Evolutionary conservation across 2,113 vertebrate species (phyloP), one percentile per base, ranked within the genome.

Genomic region (Coptodon rendalli): DNA sequence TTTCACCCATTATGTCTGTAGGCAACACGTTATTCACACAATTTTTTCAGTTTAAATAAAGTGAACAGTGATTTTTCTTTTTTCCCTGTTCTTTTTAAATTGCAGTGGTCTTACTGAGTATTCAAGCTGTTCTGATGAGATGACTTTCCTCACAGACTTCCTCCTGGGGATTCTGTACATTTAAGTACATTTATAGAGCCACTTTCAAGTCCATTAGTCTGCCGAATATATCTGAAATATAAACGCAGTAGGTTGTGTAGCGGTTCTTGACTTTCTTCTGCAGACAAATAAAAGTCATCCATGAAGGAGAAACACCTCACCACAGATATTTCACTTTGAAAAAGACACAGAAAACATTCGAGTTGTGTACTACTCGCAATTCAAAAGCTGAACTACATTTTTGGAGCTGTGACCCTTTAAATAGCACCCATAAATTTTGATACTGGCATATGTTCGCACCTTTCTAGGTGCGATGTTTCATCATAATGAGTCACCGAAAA

Each of bases 401-500:
- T 85, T 29, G 56, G 78, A 66, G 12, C 40, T 29, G 11, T 59
- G 56, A 5, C 31, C 45, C 82, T 87, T 80, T 80, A 84, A 71
- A 34, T 12, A 3, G 53, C 80, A 27, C 14, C 48, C 45, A 52
- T 31, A 52, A 27, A 53, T 87, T 56, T 54, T 40, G 61, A 78
- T n/a, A 9, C 29, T 2, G 16, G 31, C 45, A 71, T 53, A 34
- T 24, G 56, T 80, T 89, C 36, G 6, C 43, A 10, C 12, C 19
- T 24, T 61, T 80, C 52, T 86, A 54, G 38, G 82, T 13, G 81
- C 29, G 56, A 66, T 5, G 79, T 93, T 92, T 86, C 90, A 89
- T 92, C 90, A 90, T 50, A 82, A 43, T 6, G 56, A 80, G 59
- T 89, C 79, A 31, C 36, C 40, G 56, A 91, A 86, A 89, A 66